phyloP scores from a whole-genome alignment of 2,888 invertebrate species.

The Diogma glabrata region DNA sequence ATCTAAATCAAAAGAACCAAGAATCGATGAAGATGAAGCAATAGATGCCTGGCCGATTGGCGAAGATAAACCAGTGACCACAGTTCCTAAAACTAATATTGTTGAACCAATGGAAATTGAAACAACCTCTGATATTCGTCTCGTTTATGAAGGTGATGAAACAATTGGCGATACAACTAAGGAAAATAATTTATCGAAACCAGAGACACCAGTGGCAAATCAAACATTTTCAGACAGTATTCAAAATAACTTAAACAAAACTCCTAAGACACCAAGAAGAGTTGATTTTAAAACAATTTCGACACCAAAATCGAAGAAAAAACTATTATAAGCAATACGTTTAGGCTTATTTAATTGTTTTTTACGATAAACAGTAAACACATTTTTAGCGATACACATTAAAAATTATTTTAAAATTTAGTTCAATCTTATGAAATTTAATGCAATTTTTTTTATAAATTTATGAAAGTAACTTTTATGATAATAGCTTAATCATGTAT shows the following conservation, averaged over 20 bases:
- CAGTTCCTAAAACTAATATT: background rate
- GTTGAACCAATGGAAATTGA: conserved; percentile 26
- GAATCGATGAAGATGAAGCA: conserved; percentile 25
- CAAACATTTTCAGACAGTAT: background rate
- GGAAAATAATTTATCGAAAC: background rate
- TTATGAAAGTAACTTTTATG: no score
- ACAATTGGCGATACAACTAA: conserved; percentile 3
- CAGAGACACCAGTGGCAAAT: background rate
- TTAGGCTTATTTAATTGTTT: no score
- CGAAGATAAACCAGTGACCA: conserved; percentile 22
- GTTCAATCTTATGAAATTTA: no score
- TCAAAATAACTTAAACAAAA: no score
- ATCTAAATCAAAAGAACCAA: conserved; percentile 17
- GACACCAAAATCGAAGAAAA: conserved; percentile 61
- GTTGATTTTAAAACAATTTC: conserved; percentile 65
- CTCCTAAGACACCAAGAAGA: conserved; percentile 49
- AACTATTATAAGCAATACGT: conserved; percentile 28
- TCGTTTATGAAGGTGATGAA: conserved; percentile 39
- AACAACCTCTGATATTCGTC: conserved; percentile 46
- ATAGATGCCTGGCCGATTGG: conserved; percentile 29
- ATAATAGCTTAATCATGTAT: no score
- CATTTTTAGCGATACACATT: no score
- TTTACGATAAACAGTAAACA: no score
- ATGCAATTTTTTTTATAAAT: no score
- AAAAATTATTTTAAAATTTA: no score